Conservation (phyloP, 2,797 vertebrate genomes). For the Chiloscyllium punctatum region DNA sequence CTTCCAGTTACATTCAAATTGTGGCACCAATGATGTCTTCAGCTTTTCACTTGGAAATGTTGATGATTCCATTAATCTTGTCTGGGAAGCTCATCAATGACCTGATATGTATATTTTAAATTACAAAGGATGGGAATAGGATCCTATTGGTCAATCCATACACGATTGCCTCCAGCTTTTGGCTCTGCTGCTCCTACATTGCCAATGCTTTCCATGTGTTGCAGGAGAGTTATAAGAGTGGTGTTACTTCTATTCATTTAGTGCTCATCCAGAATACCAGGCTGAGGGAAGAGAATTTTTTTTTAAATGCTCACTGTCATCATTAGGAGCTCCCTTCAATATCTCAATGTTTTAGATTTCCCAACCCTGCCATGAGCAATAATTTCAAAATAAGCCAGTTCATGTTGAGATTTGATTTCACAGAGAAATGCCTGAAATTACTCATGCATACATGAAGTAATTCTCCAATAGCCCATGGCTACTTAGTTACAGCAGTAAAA, state of each 20-base stretch:
- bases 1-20: neutral
- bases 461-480: neutral
- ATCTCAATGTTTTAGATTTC: neutral
- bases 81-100: too few relatives aligned
- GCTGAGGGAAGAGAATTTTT: neutral
- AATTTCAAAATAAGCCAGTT: neutral
- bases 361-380: neutral
- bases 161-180: neutral
- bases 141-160: neutral
- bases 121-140: neutral
- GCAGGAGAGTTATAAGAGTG: neutral
- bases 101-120: too few relatives aligned
- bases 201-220: neutral
- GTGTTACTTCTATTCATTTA: neutral
- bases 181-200: too few relatives aligned
- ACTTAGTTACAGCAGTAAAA: neutral
- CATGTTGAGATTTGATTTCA: neutral
- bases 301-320: neutral
- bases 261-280: neutral
- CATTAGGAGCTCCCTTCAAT: neutral
- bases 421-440: neutral
- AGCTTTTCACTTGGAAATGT: too few relatives aligned
- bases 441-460: neutral
- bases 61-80: too few relatives aligned
- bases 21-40: too few relatives aligned